Evolutionary conservation across 2,113 vertebrate species (phyloP).

Genomic region (Peromyscus californicus): DNA sequence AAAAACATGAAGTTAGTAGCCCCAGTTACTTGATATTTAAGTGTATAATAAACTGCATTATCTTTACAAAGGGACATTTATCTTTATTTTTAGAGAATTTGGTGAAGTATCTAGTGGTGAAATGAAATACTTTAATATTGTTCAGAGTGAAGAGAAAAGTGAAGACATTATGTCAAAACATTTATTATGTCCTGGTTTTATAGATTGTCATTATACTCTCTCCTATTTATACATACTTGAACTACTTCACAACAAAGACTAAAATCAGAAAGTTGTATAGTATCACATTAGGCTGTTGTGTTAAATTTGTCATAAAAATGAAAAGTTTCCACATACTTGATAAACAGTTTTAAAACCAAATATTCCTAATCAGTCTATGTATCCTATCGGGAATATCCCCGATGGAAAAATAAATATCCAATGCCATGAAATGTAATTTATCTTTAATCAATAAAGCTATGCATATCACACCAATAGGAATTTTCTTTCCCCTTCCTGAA

Average conservation of each 20-base stretch:
- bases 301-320: neutral
- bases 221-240: neutral
- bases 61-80: neutral
- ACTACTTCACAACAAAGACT: neutral
- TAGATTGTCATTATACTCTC: neutral
- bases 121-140: neutral
- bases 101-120: neutral
- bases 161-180: neutral
- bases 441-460: neutral
- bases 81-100: neutral
- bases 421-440: neutral
- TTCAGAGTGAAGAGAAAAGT: neutral
- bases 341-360: neutral
- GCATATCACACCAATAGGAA: neutral
- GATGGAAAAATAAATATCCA: slow-evolving; percentile 21
- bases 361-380: neutral
- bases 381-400: neutral
- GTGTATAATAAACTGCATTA: neutral
- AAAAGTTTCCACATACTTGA: neutral
- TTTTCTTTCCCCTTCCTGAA: neutral
- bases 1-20: neutral
- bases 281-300: neutral
- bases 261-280: neutral
- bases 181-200: neutral
- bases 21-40: neutral